These are phyloP conservation scores for Galbula dea DNA, from an alignment of 2,113 vertebrate genomes.

Conservation along the genomic window DNA sequence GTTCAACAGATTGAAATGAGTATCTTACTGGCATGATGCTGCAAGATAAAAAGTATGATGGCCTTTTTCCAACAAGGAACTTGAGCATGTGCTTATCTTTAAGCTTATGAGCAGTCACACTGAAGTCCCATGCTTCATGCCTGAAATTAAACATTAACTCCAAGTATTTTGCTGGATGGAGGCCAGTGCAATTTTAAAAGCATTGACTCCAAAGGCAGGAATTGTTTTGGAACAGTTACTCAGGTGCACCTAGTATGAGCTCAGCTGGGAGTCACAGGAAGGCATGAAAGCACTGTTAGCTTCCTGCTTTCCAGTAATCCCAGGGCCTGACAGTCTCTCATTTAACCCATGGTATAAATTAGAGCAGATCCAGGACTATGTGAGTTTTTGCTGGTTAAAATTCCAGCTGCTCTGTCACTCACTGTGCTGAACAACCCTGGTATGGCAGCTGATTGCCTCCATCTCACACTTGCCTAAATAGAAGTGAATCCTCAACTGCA, in stretches of 20 bases:
- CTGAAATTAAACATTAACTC: constrained; percentile 38
- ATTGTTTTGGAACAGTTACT: not conserved
- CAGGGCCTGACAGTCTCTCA: not conserved
- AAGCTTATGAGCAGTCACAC: not conserved
- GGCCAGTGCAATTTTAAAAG: not conserved
- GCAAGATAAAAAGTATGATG: constrained; percentile 4
- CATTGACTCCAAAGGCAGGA: not conserved
- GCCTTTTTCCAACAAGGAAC: constrained; percentile 13
- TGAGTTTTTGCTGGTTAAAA: not conserved
- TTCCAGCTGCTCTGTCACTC: not conserved
- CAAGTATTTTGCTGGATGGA: not conserved
- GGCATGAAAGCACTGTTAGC: not conserved
- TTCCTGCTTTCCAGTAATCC: not conserved
- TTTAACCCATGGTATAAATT: not conserved
- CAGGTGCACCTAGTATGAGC: not conserved
- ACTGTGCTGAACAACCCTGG: not conserved
- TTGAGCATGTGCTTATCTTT: constrained; percentile 51
- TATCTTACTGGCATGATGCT: constrained; percentile 18
- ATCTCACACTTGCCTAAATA: not conserved
- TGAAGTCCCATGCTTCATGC: not conserved
- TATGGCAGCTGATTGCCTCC: not conserved
- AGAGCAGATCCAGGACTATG: not conserved
- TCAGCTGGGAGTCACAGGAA: not conserved
- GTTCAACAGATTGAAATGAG: not conserved
- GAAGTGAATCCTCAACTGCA: not conserved